Evolutionary conservation across 2,797 vertebrate species (phyloP).

Genomic region (Eurystomus glaucurus): DNA sequence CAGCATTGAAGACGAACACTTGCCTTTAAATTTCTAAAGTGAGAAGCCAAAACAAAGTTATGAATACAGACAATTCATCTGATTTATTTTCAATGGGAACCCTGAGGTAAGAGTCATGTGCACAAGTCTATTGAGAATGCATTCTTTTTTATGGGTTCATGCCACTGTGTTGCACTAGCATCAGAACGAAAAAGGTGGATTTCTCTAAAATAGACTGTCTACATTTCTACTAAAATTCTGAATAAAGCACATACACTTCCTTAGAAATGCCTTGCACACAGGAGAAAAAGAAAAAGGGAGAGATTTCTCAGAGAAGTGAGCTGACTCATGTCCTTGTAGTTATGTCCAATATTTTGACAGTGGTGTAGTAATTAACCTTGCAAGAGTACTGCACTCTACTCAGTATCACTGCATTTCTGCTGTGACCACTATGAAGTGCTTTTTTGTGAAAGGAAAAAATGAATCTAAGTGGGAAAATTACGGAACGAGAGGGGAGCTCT

Average conservation of each 20-base stretch:
- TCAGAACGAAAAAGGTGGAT: not conserved
- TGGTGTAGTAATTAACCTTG: constrained; percentile 72
- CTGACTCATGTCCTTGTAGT: constrained; percentile 32
- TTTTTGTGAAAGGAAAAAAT: constrained; percentile 75
- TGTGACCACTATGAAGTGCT: constrained; percentile 74
- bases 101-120: not conserved
- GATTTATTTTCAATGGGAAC: not conserved
- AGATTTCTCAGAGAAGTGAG: constrained; percentile 29
- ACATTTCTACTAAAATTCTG: constrained; percentile 5
- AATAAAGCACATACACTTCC: not conserved
- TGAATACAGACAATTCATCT: not conserved
- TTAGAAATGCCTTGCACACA: not conserved
- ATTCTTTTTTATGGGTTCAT: not conserved
- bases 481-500: constrained; percentile 82
- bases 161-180: not conserved
- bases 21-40: not conserved
- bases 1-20: not conserved
- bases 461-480: constrained; percentile 82
- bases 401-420: constrained; percentile 55
- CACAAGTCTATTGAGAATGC: not conserved
- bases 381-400: constrained; percentile 55
- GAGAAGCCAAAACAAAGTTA: constrained; percentile 18
- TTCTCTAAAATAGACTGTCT: not conserved
- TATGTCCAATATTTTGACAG: constrained; percentile 77
- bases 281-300: not conserved